Evolutionary conservation across 2,888 invertebrate species (phyloP), one percentile per base, ranked within the genome.

Genomic region (Cerceris rybyensis): DNA sequence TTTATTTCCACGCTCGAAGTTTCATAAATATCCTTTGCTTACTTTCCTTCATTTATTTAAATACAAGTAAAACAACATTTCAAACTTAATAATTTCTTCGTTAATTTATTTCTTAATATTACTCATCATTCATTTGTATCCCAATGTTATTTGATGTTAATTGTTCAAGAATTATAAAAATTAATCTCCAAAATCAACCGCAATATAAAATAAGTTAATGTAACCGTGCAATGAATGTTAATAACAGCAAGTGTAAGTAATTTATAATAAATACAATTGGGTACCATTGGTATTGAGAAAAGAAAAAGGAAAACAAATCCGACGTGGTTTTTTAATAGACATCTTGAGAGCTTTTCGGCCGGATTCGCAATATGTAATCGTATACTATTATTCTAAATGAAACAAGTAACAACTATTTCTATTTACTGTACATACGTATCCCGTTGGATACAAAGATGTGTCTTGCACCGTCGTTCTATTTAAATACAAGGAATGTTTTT

Each of bases 391-490:
- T 17, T 43, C 72, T 72, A 69, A 68, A 76, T 54, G 69, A 72
- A 76, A 76, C 55, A 41, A 64, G 28, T 69, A 16, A 43, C 65
- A 57, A 50, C 69, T 61, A 46, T n/a, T 41, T 50, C 68, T 76
- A 76, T 71, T 72, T 69, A 28, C 76, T 69, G 68, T 76, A 76
- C 68, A 76, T 42, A 59, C 54, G 75, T 59, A n/a, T 14, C 17
- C 14, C 60, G 9, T 50, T 68, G 49, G 11, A 61, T 17, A 13
- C 28, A 9, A 11, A 46, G 46, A 46, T 5, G 46, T 46, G 2
- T 5, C 46, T 5, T 46, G 2, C 46, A 46, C 13, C 13, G 1
- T 46, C 46, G 8, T 46, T 46, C 46, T 13, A 46, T 13, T 46
- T 46, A 11, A 46, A 2, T 13, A 13, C 46, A 5, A 13, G 8